Evolutionary conservation across 2,113 vertebrate genomes (phyloP).

Genomic region (Taxidea taxus): DNA sequence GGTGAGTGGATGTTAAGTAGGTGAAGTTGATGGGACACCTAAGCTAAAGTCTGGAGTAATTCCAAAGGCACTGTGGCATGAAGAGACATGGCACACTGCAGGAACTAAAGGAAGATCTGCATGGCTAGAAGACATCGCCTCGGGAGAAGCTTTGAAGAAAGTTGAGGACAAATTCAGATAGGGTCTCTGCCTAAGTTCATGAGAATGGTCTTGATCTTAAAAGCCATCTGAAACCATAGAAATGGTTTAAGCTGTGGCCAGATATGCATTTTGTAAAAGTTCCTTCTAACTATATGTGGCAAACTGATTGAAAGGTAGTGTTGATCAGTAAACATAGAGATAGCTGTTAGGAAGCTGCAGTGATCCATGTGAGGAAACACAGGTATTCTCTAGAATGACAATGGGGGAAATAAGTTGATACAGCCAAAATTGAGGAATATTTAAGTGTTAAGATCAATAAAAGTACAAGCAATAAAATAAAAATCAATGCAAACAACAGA

Average conservation of each 20-base stretch:
- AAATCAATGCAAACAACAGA: not conserved
- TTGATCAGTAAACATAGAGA: not conserved
- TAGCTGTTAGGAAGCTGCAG: not conserved
- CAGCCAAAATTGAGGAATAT: not conserved
- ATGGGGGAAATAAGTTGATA: not conserved
- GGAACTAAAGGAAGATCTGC: not conserved
- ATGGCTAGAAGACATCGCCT: not conserved
- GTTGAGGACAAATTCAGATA: not conserved
- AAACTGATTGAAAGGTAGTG: not conserved
- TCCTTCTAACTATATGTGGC: not conserved
- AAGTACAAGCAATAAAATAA: not conserved
- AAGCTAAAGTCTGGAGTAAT: not conserved
- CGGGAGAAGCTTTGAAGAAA: not conserved
- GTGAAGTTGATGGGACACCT: not conserved
- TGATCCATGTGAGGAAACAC: not conserved
- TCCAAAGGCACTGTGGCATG: not conserved
- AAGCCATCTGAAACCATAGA: not conserved
- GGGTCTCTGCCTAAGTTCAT: not conserved
- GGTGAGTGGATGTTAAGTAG: not conserved
- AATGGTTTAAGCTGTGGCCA: not conserved
- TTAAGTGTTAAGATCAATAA: not conserved
- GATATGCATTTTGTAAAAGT: not conserved
- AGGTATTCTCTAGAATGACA: not conserved
- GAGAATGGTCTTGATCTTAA: not conserved
- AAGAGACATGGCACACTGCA: fast-evolving